A percentile compares a stretch with the other conserved stretches of the same genome.
Conservation (phyloP, 2,888 invertebrate species). For the Noctuana brunneofusca region DNA sequence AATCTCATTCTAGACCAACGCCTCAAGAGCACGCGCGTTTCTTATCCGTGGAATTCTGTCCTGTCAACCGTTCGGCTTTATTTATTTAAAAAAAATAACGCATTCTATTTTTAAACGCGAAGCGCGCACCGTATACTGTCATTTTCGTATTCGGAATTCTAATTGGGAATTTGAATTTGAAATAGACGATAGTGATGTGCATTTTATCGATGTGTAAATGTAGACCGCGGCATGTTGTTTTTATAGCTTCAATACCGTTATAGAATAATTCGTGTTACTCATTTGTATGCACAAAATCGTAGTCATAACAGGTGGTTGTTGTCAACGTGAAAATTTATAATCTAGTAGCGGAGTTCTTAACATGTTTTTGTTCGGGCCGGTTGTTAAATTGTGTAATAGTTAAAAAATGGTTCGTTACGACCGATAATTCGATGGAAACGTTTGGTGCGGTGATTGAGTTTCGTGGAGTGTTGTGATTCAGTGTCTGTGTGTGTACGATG, state of each 20-base stretch:
- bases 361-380: slow-evolving; percentile 37
- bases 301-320: slow-evolving; percentile 43
- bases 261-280: slow-evolving; percentile 34
- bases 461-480: slow-evolving; percentile 67
- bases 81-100: slow-evolving; percentile 27
- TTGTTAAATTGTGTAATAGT: slow-evolving; percentile 42
- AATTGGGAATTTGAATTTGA: slow-evolving; percentile 30
- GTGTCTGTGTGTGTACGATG: slow-evolving; percentile 60
- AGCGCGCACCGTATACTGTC: slow-evolving; percentile 21
- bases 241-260: slow-evolving; percentile 37
- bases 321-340: slow-evolving; percentile 45
- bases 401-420: slow-evolving; percentile 43
- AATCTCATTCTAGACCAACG: slow-evolving; percentile 73
- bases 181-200: slow-evolving; percentile 34
- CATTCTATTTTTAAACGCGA: slow-evolving; percentile 29
- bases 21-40: slow-evolving; percentile 64
- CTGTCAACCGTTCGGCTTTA: slow-evolving; percentile 30
- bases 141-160: slow-evolving; percentile 29
- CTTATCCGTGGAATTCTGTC: slow-evolving; percentile 50
- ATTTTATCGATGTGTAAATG: slow-evolving; percentile 36
- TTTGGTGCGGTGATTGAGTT: slow-evolving; percentile 59
- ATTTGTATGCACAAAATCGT: slow-evolving; percentile 42
- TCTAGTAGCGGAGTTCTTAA: slow-evolving; percentile 39
- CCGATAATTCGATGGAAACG: slow-evolving; percentile 63
- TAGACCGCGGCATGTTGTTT: slow-evolving; percentile 33